Evolutionary conservation across 2,888 invertebrate species (phyloP).

Genomic region (Cephonodes hylas): DNA sequence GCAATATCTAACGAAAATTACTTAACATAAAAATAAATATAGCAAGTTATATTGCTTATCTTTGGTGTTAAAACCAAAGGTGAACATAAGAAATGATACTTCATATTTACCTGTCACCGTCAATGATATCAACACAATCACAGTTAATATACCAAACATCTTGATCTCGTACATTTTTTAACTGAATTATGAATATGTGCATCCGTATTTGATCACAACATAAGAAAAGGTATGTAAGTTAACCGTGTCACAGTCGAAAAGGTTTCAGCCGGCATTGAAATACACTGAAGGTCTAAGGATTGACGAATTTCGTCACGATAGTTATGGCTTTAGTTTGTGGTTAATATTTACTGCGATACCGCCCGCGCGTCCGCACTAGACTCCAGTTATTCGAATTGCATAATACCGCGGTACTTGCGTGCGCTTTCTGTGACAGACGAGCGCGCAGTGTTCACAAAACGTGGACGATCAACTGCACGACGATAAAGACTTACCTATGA

Average conservation of each 20-base stretch:
- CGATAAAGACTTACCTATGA: constrained; percentile 32
- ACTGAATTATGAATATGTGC: constrained; percentile 30
- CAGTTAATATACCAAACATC: constrained; percentile 43
- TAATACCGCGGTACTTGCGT: constrained; percentile 53
- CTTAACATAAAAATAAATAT: too few relatives aligned
- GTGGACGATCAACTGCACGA: constrained; percentile 24
- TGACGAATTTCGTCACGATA: constrained; percentile 57
- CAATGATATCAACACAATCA: constrained; percentile 49
- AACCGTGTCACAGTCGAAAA: constrained; percentile 51
- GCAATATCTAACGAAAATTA: too few relatives aligned
- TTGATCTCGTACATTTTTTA: constrained; percentile 53
- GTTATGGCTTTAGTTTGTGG: constrained; percentile 43
- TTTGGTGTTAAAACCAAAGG: too few relatives aligned
- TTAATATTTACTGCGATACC: constrained; percentile 44
- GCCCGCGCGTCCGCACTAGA: constrained; percentile 30
- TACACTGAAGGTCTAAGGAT: constrained; percentile 55
- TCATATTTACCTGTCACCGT: constrained; percentile 51
- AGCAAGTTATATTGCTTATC: too few relatives aligned
- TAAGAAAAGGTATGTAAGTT: constrained; percentile 53
- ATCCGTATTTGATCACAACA: constrained; percentile 51
- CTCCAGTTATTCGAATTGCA: constrained; percentile 40
- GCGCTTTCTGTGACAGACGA: constrained; percentile 62
- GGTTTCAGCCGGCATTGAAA: constrained; percentile 61
- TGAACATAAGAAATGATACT: background rate
- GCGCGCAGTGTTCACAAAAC: constrained; percentile 59